These are phyloP conservation scores for Ophion ellenae DNA, from an alignment of 2,888 invertebrate genomes.

Conservation along the genomic window DNA sequence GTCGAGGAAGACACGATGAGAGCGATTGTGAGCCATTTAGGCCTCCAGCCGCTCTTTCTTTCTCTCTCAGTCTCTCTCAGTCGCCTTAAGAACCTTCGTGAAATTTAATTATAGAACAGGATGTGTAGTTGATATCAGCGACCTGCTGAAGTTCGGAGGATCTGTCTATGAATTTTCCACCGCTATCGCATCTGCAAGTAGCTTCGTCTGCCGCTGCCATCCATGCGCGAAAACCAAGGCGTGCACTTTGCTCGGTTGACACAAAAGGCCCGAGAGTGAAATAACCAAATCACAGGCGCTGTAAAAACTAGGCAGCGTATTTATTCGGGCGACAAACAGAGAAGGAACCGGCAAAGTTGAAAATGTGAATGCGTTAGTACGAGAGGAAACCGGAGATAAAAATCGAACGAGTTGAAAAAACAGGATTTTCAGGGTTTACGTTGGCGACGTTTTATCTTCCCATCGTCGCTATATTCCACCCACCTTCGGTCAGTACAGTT, in stretches of 20 bases:
- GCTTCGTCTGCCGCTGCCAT: conserved; percentile 17
- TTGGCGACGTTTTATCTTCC: conserved; percentile 32
- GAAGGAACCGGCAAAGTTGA: background rate
- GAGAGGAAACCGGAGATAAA: background rate
- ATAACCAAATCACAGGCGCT: conserved; percentile 25
- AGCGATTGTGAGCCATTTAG: background rate
- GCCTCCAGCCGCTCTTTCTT: background rate
- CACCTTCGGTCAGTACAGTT: background rate
- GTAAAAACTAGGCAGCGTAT: conserved; percentile 10
- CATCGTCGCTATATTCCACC: conserved; percentile 7
- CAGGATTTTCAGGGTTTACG: conserved; percentile 15
- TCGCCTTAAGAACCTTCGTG: conserved; percentile 29
- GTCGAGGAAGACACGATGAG: background rate
- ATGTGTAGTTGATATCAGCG: conserved; percentile 30
- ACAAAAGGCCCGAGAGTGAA: conserved; percentile 27
- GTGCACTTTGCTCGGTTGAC: conserved; percentile 11
- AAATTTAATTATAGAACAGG: conserved; percentile 52
- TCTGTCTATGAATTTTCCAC: conserved; percentile 23
- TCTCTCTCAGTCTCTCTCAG: background rate
- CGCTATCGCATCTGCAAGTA: conserved; percentile 41
- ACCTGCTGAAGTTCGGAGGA: conserved; percentile 6
- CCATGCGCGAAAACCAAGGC: conserved; percentile 15
- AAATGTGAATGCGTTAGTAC: conserved; percentile 17
- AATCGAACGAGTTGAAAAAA: conserved; percentile 8
- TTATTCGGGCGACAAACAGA: conserved; percentile 20